These are phyloP conservation scores for Engraulis encrasicolus DNA, from an alignment of 2,113 vertebrate species.

Conservation along the genomic window DNA sequence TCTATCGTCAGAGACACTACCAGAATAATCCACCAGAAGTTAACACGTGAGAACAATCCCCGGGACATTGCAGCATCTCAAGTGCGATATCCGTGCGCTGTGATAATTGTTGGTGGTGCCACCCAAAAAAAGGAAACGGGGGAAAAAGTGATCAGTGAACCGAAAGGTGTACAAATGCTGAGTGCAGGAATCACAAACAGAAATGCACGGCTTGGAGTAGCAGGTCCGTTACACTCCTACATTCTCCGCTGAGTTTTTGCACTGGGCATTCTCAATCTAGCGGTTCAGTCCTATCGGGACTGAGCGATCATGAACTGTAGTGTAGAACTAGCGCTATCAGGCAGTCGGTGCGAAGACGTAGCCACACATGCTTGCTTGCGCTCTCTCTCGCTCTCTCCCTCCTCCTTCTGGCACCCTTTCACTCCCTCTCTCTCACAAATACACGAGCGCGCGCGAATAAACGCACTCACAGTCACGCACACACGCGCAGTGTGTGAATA, in stretches of 20 bases:
- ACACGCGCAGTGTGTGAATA: background rate
- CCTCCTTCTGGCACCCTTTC: constrained; percentile 2
- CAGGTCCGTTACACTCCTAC: background rate
- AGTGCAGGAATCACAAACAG: background rate
- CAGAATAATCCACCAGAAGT: constrained; percentile 68
- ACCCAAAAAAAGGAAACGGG: background rate
- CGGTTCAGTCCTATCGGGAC: constrained; percentile 14
- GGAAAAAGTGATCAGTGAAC: no score
- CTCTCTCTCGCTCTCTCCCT: constrained; percentile 6
- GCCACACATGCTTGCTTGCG: constrained; percentile 6
- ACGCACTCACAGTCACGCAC: background rate
- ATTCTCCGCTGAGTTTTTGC: constrained; percentile 9
- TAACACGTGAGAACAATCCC: constrained; percentile 70
- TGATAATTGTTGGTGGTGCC: background rate
- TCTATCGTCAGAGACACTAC: constrained; percentile 60
- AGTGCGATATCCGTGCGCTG: constrained; percentile 56
- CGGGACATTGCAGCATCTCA: constrained; percentile 82
- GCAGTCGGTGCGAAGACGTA: background rate
- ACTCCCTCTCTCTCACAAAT: background rate
- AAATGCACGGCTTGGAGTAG: background rate
- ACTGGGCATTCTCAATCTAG: constrained; percentile 15
- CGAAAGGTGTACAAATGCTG: background rate
- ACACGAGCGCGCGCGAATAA: background rate
- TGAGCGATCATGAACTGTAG: constrained; percentile 6
- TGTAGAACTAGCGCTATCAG: background rate